A percentile compares a stretch with the other conserved stretches of the same genome.
Evolutionary conservation across 2,113 vertebrate genomes (phyloP).

Genomic region (Isichthys henryi): DNA sequence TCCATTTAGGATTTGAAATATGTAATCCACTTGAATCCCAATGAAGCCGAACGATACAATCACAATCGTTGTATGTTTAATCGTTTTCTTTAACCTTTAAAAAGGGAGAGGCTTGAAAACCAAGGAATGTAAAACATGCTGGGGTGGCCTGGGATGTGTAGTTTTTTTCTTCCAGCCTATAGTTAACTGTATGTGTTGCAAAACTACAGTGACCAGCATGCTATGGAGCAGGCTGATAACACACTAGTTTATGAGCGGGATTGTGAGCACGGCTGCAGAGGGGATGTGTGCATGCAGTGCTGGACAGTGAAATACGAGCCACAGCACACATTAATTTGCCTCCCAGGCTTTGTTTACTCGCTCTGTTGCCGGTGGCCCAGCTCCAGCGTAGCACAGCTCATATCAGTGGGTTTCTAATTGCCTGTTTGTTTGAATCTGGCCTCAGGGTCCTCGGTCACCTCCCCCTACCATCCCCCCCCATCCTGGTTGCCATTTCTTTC

Average conservation of each 20-base stretch:
- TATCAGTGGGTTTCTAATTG: conserved; percentile 15
- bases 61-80: conserved; percentile 39
- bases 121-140: neutral
- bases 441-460: neutral
- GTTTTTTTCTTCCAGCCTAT: neutral
- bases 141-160: neutral
- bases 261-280: neutral
- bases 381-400: neutral
- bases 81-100: conserved; percentile 43
- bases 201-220: neutral
- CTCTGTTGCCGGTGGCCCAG: neutral
- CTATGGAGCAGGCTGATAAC: neutral
- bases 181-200: neutral
- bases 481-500: neutral
- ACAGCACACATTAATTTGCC: neutral
- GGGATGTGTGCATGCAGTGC: neutral
- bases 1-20: conserved; percentile 64
- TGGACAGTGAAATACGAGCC: neutral
- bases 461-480: neutral
- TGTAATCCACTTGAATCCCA: conserved; percentile 67
- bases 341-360: conserved; percentile 1
- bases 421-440: conserved; percentile 6
- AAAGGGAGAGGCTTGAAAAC: conserved; percentile 7
- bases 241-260: neutral
- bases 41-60: conserved; percentile 54